phyloP scores from a whole-genome alignment of 2,888 invertebrate genomes.

The Oligia latruncula region DNA sequence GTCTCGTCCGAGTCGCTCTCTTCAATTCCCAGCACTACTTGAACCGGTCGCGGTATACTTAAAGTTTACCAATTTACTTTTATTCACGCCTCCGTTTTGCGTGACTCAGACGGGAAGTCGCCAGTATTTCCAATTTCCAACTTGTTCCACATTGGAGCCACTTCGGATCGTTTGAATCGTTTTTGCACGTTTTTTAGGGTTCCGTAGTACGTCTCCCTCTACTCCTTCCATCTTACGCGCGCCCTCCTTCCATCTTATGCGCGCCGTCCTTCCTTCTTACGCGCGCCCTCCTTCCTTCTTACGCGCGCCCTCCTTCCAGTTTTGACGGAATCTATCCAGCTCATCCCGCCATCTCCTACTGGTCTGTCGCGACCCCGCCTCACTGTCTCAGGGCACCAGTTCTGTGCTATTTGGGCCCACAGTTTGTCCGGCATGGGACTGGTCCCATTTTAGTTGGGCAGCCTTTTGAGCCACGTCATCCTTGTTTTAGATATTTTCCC shows the following conservation, averaged over 20 bases:
- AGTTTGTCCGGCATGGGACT: no score
- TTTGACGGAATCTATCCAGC: no score
- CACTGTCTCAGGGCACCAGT: no score
- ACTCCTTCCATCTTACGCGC: no score
- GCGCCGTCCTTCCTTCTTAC: not conserved
- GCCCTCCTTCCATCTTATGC: not conserved
- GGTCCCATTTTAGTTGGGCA: not conserved
- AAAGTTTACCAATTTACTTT: constrained; percentile 85
- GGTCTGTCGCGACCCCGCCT: no score
- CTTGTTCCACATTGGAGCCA: constrained; percentile 79
- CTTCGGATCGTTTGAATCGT: constrained; percentile 74
- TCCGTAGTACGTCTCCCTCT: not conserved
- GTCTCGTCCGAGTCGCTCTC: not conserved
- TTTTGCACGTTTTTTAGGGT: constrained; percentile 57
- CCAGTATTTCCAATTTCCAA: constrained; percentile 84
- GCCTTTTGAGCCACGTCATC: not conserved
- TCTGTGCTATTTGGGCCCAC: no score
- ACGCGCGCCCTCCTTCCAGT: not conserved
- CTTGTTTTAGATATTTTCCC: not conserved
- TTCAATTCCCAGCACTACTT: constrained; percentile 60
- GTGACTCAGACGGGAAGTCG: constrained; percentile 77
- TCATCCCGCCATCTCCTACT: no score
- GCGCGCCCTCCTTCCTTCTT: no score
- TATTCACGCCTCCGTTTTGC: constrained; percentile 83
- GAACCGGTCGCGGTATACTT: constrained; percentile 72